Percentiles rank a stretch among this genome's conserved stretches.
Evolutionary conservation across 2,797 vertebrate species (phyloP).

Genomic region (Morelia viridis): DNA sequence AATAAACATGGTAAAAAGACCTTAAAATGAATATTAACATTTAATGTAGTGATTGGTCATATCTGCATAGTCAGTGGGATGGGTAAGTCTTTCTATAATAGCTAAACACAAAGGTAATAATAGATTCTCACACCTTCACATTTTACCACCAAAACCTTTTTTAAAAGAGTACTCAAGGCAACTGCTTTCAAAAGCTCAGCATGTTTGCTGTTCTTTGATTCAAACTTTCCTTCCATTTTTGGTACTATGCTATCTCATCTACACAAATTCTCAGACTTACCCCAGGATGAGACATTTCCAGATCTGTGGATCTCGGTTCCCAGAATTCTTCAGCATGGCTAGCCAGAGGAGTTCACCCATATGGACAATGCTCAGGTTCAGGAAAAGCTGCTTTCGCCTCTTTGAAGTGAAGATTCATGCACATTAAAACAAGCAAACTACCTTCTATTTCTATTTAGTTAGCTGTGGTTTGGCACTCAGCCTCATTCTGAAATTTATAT

Average conservation of each 20-base stretch:
- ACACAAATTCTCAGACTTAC: not conserved
- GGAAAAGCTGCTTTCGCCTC: no score
- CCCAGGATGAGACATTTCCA: no score
- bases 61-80: not conserved
- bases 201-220: not conserved
- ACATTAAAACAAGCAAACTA: not conserved
- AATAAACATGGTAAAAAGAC: no score
- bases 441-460: not conserved
- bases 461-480: slow-evolving; percentile 5
- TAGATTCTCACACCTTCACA: no score
- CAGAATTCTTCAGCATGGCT: no score
- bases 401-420: not conserved
- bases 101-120: not conserved
- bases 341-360: no score
- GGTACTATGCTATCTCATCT: not conserved
- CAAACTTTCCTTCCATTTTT: not conserved
- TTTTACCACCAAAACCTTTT: not conserved
- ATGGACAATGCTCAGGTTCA: no score
- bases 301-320: no score
- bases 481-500: slow-evolving; percentile 3
- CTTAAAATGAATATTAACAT: no score
- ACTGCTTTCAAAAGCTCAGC: not conserved
- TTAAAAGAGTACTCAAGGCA: no score
- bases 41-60: no score
- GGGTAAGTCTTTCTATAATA: not conserved